phyloP scores from a whole-genome alignment of 2,797 vertebrate genomes.

The Cossypha heuglini region DNA sequence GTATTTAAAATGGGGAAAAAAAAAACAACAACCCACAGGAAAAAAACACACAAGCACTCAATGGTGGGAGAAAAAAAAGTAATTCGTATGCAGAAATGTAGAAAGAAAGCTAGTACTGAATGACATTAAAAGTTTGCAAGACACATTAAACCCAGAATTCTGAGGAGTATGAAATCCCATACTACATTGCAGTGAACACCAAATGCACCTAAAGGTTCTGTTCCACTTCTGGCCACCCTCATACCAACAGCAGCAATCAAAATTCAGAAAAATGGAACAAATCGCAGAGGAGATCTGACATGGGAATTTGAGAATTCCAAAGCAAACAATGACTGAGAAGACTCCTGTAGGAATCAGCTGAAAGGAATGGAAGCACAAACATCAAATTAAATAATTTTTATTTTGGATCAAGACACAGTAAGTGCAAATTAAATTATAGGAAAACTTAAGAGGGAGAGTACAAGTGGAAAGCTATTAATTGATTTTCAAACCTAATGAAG shows the following conservation, averaged over 20 bases:
- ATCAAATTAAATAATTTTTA: background rate
- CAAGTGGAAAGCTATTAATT: background rate
- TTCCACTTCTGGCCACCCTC: background rate
- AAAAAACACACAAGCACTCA: background rate
- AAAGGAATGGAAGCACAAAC: background rate
- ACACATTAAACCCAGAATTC: background rate
- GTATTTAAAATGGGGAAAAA: background rate
- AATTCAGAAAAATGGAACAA: background rate
- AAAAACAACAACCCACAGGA: background rate
- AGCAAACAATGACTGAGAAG: background rate
- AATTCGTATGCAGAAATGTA: background rate
- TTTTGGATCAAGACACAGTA: background rate
- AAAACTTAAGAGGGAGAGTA: background rate
- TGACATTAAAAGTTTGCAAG: background rate
- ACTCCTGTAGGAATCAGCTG: background rate
- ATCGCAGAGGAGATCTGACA: background rate
- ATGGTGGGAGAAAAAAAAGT: background rate
- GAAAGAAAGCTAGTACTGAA: background rate
- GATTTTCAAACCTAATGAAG: background rate
- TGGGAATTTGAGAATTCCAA: background rate
- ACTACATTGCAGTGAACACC: background rate
- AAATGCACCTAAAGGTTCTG: background rate
- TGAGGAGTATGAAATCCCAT: background rate
- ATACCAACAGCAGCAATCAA: background rate
- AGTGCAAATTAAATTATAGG: background rate